phyloP scores from a whole-genome alignment of 2,888 invertebrate species.

The Agriopis leucophaearia region DNA sequence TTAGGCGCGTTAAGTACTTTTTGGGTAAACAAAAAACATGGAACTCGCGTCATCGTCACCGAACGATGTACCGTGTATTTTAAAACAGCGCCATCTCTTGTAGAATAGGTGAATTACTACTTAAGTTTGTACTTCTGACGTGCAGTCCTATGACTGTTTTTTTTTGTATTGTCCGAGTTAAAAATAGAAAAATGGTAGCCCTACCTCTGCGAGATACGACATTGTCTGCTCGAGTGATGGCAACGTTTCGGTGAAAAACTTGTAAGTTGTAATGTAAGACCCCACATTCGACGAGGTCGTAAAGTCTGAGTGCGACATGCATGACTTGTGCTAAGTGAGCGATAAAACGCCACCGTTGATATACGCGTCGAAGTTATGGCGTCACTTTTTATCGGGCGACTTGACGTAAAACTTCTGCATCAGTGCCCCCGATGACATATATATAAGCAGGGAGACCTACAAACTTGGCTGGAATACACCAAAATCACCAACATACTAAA shows the following conservation, averaged over 20 bases:
- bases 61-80: too few species aligned
- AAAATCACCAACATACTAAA: neutral
- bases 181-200: constrained; percentile 1
- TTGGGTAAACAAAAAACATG: too few species aligned
- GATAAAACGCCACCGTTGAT: constrained; percentile 42
- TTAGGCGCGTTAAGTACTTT: too few species aligned
- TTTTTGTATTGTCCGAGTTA: constrained; percentile 4
- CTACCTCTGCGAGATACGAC: constrained; percentile 37
- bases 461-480: constrained; percentile 20
- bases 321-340: constrained; percentile 40
- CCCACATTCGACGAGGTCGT: constrained; percentile 40
- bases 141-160: too few species aligned
- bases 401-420: constrained; percentile 36
- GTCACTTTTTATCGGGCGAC: constrained; percentile 29
- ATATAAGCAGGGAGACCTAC: constrained; percentile 7
- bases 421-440: constrained; percentile 25
- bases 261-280: constrained; percentile 40
- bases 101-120: too few species aligned
- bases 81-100: too few species aligned
- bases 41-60: too few species aligned
- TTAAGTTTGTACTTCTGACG: too few species aligned
- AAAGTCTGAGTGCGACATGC: constrained; percentile 41
- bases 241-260: constrained; percentile 43
- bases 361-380: constrained; percentile 33
- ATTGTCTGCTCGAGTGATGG: constrained; percentile 40